Evolutionary conservation across 2,888 invertebrate species (phyloP), one percentile per base, ranked within the genome.

Genomic region (Nyleta sp.): DNA sequence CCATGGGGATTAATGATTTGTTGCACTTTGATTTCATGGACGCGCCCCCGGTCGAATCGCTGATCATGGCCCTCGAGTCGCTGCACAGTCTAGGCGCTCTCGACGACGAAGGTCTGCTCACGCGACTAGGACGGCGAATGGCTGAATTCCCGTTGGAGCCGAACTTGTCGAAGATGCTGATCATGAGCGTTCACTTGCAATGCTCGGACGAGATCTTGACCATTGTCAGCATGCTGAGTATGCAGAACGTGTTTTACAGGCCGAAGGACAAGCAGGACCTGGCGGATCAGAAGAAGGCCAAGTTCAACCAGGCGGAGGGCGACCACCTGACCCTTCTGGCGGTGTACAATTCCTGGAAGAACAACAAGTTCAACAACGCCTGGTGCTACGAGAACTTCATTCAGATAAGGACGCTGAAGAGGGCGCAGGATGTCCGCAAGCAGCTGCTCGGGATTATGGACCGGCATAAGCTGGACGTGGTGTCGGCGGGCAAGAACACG

Each of bases 321-420:
- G 99, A 99, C 91, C 99, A 99, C 91, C 91, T 99, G 42, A 99
- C 99, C 0, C 91, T 99, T 20, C 91, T 99, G n/a, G 98, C 99
- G 0, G 99, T 99, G 3, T 99, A 98, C 90, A 99, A 99, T 90
- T 98, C 99, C 55, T 99, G 99, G 99, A 96, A 98, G 87, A 99
- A 99, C 89, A 99, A 99, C 89, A 99, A 99, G 91, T 99, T 99
- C 91, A 98, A 98, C 0, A 98, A 98, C 90, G 98, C 98, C 0
- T 99, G 99, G 99, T 99, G 99, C 91, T 99, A 98, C 87, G 99
- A 99, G 90, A 99, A 99, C 92, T 99, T 99, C 89, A 98, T 99
- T 2, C 99, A 99, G 92, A 97, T 98, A 31, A 92, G 99, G 18
- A 99, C 99, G 0, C 91, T 99, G 74, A 99, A 99, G 90, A 93